These are phyloP conservation scores for Hemibagrus wyckioides DNA, from an alignment of 2,113 vertebrate genomes.

Conservation along the genomic window DNA sequence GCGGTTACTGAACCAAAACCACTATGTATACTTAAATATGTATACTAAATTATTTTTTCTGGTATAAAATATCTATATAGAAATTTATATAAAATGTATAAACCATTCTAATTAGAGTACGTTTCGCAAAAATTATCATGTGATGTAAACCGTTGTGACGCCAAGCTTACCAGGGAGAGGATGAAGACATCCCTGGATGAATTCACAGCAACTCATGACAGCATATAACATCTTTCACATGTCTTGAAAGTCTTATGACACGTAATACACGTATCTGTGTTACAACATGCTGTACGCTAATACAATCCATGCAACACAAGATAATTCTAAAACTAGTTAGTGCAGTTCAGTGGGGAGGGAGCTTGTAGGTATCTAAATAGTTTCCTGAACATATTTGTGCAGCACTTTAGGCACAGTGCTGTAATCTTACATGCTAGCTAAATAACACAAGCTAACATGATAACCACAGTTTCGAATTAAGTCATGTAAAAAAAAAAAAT, in stretches of 20 bases:
- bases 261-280: not conserved
- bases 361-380: not conserved
- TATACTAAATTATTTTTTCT: not conserved
- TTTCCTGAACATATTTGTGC: not conserved
- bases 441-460: not conserved
- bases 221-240: not conserved
- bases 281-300: not conserved
- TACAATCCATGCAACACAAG: not conserved
- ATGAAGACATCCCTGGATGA: not conserved
- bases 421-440: not conserved
- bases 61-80: not conserved
- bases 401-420: not conserved
- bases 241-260: not conserved
- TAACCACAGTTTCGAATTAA: not conserved
- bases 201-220: not conserved
- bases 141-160: not conserved
- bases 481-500: too few relatives aligned
- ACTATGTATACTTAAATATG: not conserved
- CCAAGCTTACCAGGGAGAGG: not conserved
- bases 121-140: not conserved
- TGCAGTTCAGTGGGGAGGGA: not conserved
- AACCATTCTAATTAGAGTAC: not conserved
- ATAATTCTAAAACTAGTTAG: not conserved
- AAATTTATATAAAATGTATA: not conserved
- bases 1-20: not conserved